Conservation (phyloP, 1,140 invertebrate species). For the Drosophila busckii region DNA sequence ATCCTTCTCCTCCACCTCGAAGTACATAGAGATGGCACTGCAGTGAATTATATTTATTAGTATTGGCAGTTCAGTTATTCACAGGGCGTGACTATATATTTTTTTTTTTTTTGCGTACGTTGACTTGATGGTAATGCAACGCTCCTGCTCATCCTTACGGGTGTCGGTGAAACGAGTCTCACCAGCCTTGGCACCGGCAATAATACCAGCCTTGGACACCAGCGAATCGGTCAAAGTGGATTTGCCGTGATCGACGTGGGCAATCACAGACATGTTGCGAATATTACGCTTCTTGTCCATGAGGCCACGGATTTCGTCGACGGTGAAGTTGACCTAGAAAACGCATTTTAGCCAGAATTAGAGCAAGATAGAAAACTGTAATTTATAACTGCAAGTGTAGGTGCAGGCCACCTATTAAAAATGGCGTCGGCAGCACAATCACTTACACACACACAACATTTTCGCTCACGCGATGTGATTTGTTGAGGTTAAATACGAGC, state of each 20-base stretch:
- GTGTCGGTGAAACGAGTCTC: conserved; percentile 99
- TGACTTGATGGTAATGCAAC: conserved; percentile 99
- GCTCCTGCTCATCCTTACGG: conserved; percentile 99
- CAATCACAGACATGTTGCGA: conserved; percentile 99
- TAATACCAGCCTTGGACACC: conserved; percentile 99
- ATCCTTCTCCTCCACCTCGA: conserved; percentile 96
- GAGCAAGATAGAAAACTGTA: conserved; percentile 7
- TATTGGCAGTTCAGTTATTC: background rate
- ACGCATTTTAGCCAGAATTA: conserved; percentile 7
- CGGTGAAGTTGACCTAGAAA: conserved; percentile 99
- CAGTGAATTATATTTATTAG: conserved; percentile 18
- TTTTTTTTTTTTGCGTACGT: conserved; percentile 84
- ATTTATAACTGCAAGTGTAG: conserved; percentile 1
- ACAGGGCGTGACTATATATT: background rate
- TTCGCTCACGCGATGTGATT: conserved; percentile 31
- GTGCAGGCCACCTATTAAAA: conserved; percentile 35
- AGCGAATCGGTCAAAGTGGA: conserved; percentile 99
- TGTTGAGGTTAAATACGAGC: conserved; percentile 52
- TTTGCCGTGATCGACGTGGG: conserved; percentile 99
- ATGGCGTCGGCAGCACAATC: conserved; percentile 39
- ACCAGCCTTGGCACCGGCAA: conserved; percentile 98
- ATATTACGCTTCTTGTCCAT: conserved; percentile 99
- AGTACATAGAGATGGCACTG: conserved; percentile 99
- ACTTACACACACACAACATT: conserved; percentile 6
- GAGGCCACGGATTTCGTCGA: conserved; percentile 99